Evolutionary conservation across 1,140 invertebrate species (phyloP), one percentile per base, ranked within the genome.

Genomic region (Odontomachus brunneus): DNA sequence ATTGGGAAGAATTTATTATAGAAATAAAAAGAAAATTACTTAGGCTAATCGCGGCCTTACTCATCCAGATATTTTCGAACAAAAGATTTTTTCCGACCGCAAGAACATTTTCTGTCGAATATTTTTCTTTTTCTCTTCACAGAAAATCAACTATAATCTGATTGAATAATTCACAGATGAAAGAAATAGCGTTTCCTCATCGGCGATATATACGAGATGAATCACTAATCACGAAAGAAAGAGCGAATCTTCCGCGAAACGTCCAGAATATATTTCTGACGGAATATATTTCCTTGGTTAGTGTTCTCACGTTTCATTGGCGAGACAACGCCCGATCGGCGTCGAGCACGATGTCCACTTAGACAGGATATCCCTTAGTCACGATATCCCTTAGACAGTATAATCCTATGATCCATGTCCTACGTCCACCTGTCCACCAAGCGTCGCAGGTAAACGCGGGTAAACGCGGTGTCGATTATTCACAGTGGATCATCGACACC

Each of bases 401-500:
- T 87, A 81, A 84, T 84, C 67, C 51, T 44, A 19, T 84, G 86
- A 88, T 83, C 76, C 86, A 75, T 63, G 81, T 83, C 49, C 76
- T 17, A 84, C 80, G 86, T 85, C 76, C 83, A 89, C 82, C 76
- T 81, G 49, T 82, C 80, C 83, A 87, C 72, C 88, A 83, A 86
- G 60, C 80, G 51, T 51, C 69, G 48, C 82, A 62, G 76, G 83
- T 87, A 86, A 88, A 89, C 83, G 60, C 67, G 81, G 51, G 17
- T 82, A 82, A 89, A 82, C 75, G 57, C 65, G 49, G 29, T 76
- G 82, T 78, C 88, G 85, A 89, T 88, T 88, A 87, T 88, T 88
- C 88, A 83, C 81, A 89, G 69, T 17, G 80, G 57, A 81, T 84
- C 76, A 71, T 83, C 74, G 81, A 38, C 82, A 71, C 75, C 51